Conservation (phyloP, 2,797 vertebrate species). For the Danio tinwini region DNA sequence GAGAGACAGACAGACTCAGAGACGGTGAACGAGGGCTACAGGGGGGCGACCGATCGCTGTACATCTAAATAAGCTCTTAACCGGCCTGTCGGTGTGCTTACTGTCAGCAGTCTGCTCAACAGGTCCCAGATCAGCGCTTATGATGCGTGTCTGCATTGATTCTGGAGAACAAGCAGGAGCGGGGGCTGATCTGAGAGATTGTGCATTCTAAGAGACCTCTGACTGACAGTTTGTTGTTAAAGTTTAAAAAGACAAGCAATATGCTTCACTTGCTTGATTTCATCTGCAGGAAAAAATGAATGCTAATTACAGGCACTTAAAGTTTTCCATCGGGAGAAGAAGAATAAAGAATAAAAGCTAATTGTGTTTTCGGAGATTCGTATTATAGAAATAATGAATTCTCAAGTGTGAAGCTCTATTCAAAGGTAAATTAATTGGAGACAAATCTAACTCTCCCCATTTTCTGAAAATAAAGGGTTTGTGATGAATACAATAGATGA, state of each 20-base stretch:
- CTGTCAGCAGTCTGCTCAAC: slow-evolving; percentile 7
- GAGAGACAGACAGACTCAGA: slow-evolving; percentile 50
- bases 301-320: slow-evolving; percentile 39
- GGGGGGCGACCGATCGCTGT: slow-evolving; percentile 32
- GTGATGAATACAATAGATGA: slow-evolving; percentile 32
- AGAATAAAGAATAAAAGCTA: slow-evolving; percentile 27
- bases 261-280: slow-evolving; percentile 40
- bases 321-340: slow-evolving; percentile 26
- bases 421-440: slow-evolving; percentile 45
- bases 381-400: slow-evolving; percentile 38
- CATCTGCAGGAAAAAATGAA: slow-evolving; percentile 23
- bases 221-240: slow-evolving; percentile 54
- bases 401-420: slow-evolving; percentile 38
- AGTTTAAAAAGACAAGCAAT: slow-evolving; percentile 34
- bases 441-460: neutral
- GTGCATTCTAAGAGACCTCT: neutral
- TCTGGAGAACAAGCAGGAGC: neutral
- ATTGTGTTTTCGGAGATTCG: slow-evolving; percentile 35
- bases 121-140: slow-evolving; percentile 35
- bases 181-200: slow-evolving; percentile 1
- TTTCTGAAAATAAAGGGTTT: slow-evolving; percentile 6
- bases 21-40: slow-evolving; percentile 38
- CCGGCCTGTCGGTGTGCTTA: slow-evolving; percentile 30
- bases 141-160: neutral
- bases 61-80: slow-evolving; percentile 48